Evolutionary conservation across 30 jellyfish, hydroid and myxozoan species (phyloP).

Genomic region (Pseudorhiza aurosa): DNA sequence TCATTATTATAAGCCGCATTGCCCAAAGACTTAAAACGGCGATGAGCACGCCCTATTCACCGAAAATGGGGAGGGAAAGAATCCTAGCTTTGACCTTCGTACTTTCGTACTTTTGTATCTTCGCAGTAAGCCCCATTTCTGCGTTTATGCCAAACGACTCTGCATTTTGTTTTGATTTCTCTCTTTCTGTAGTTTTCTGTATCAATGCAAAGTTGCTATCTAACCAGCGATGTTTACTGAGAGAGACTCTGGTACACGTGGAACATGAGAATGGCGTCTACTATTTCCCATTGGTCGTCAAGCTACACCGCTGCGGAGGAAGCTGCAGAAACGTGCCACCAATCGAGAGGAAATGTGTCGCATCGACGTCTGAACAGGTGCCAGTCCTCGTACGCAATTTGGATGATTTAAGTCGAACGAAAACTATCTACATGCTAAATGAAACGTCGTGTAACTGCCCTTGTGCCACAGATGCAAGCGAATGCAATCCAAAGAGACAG

Average conservation of each 20-base stretch:
- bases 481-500: constrained; percentile 42
- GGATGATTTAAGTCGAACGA: not conserved
- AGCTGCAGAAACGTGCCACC: constrained; percentile 37
- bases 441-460: constrained; percentile 65
- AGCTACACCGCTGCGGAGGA: constrained; percentile 59
- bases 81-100: too few species aligned
- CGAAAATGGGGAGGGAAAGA: not conserved
- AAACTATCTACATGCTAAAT: constrained; percentile 13
- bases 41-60: not conserved
- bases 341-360: constrained; percentile 22
- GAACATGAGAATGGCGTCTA: constrained; percentile 16
- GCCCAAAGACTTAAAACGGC: too few species aligned
- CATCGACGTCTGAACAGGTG: constrained; percentile 5
- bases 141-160: not conserved
- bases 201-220: not conserved
- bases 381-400: constrained; percentile 23
- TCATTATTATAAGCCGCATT: too few species aligned
- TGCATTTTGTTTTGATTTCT: not conserved
- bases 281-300: constrained; percentile 53
- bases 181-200: not conserved
- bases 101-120: too few species aligned
- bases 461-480: constrained; percentile 12
- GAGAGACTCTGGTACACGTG: constrained; percentile 51
- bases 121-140: too few species aligned
- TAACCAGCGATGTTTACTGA: constrained; percentile 24